phyloP scores from a whole-genome alignment of 2,888 invertebrate species.

The Drosophila melanosoma region DNA sequence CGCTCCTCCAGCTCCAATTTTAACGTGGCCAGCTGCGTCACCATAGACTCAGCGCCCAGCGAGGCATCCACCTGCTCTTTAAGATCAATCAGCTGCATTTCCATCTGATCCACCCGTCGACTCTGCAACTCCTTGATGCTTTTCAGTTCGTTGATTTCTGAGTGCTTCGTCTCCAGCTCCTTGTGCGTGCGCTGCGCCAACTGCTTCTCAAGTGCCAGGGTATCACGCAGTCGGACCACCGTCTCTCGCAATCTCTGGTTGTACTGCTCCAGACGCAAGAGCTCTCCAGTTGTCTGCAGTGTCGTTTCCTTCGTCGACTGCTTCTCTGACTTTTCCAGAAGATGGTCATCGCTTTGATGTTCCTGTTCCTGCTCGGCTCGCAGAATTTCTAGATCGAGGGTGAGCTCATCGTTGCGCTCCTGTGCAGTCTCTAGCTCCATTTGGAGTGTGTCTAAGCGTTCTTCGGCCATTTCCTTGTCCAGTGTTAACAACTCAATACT shows the following conservation, averaged over 20 bases:
- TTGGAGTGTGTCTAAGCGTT: constrained; percentile 92
- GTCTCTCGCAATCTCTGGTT: constrained; percentile 96
- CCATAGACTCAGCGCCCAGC: constrained; percentile 99
- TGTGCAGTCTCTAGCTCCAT: constrained; percentile 94
- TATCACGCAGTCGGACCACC: constrained; percentile 95
- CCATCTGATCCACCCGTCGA: constrained; percentile 90
- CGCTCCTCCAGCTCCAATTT: constrained; percentile 97
- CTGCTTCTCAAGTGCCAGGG: constrained; percentile 97
- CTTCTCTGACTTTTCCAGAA: constrained; percentile 63
- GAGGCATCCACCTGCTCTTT: constrained; percentile 98
- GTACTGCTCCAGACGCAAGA: constrained; percentile 97
- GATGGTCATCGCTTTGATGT: constrained; percentile 18
- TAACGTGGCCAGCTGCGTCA: constrained; percentile 95
- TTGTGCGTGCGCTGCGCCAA: constrained; percentile 94
- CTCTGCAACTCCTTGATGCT: constrained; percentile 95
- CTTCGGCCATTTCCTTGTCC: constrained; percentile 99
- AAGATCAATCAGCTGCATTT: constrained; percentile 94
- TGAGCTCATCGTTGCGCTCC: constrained; percentile 96
- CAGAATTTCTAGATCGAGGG: constrained; percentile 93
- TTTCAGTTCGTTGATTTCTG: constrained; percentile 93
- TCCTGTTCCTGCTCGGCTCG: constrained; percentile 90
- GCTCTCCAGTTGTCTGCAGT: constrained; percentile 76
- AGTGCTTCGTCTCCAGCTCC: constrained; percentile 95
- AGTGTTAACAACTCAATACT: constrained; percentile 98
- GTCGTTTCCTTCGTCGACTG: constrained; percentile 74